Base-by-base conservation (phyloP, 2,888 invertebrate genomes). In the Acholoe squamosa region DNA sequence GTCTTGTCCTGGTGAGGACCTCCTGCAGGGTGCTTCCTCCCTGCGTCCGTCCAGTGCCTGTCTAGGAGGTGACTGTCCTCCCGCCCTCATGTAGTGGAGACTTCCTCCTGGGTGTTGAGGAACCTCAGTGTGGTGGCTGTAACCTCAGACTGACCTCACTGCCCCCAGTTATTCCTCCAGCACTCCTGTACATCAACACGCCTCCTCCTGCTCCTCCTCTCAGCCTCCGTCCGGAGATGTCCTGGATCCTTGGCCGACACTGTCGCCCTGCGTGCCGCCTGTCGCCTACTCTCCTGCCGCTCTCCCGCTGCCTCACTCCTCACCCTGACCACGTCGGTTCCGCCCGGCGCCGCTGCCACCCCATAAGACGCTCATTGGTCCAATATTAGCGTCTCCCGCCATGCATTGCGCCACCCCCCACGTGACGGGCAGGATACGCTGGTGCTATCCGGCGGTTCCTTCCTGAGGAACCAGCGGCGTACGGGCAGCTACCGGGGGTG, bases 381-480 rank as follows among this genome's bases (percentile, higher is more conserved):
- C 80, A 19, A 43, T 43, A 80, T 80, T 80, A 80, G 80, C 80
- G 80, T 43, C 28, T 43, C 34, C 80, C 33, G 43, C 22, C 80
- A 80, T 43, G 43, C 80, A 80, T 12, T 43, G 34, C 80, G 34
- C 34, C 34, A 12, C 43, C n/a, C 43, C 16, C 51, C 86, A 86
- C 54, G 86, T 86, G 86, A 86, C 86, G 56, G 33, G 86, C 86
- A 86, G 86, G 86, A 86, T 86, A 86, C 86, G 86, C 86, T 54
- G 86, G 54, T n/a, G 51, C 56, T 56, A 86, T 86, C 86, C 86
- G 86, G 86, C 80, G 43, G 86, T 86, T 86, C 86, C 86, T 86
- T 86, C 86, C 86, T 86, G 86, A 28, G 86, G 86, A 86, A 52
- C 54, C 56, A 86, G 86, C 86, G 86, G 3, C 86, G 86, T 54